These are phyloP conservation scores for Bombus superbus DNA, from an alignment of 1,140 invertebrate species.

Conservation along the genomic window DNA sequence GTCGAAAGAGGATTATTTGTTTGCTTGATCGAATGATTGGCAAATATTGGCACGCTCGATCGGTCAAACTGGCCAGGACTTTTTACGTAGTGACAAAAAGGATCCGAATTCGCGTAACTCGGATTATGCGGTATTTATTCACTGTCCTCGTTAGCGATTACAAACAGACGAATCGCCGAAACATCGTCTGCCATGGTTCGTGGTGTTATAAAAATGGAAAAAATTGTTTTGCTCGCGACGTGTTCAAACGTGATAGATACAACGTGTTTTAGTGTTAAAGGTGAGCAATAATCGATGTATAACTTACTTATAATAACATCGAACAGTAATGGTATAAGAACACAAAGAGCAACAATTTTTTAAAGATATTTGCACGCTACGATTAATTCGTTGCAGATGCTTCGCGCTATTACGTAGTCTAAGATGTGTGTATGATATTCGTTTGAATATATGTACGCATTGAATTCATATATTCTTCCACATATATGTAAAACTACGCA, in stretches of 20 bases:
- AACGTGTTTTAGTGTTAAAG: not conserved
- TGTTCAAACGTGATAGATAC: not conserved
- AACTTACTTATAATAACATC: not conserved
- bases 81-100: not conserved
- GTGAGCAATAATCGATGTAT: not conserved
- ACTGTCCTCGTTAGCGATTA: slow-evolving; percentile 4
- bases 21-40: not conserved
- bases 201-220: not conserved
- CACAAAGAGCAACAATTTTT: too few relatives aligned
- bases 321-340: too few relatives aligned
- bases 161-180: not conserved
- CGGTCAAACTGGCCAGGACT: not conserved
- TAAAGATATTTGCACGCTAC: too few relatives aligned
- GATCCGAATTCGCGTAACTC: not conserved
- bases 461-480: too few relatives aligned
- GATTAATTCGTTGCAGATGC: too few relatives aligned
- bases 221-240: slow-evolving; percentile 5
- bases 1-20: too few relatives aligned
- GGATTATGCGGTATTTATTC: slow-evolving; percentile 2
- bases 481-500: too few relatives aligned
- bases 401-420: too few relatives aligned
- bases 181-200: not conserved
- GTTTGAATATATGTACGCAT: too few relatives aligned
- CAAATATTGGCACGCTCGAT: not conserved
- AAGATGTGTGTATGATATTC: too few relatives aligned